Evolutionary conservation across 2,113 vertebrate species (phyloP).

Genomic region (Hippocampus abdominalis): DNA sequence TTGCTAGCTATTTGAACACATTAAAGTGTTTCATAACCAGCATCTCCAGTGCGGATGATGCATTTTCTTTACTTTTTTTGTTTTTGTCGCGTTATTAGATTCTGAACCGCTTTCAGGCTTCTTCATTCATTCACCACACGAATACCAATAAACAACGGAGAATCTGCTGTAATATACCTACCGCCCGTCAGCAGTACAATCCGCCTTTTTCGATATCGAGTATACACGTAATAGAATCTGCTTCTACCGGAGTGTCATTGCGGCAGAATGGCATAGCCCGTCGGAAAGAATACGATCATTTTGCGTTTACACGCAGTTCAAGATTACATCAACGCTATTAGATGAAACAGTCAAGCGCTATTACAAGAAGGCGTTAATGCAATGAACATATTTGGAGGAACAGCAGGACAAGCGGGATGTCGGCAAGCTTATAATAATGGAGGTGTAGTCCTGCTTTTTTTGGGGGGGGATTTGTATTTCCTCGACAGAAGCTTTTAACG

Average conservation of each 20-base stretch:
- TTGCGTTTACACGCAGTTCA: conserved; percentile 12
- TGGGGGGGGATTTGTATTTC: neutral
- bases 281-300: conserved; percentile 21
- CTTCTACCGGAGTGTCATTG: neutral
- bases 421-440: neutral
- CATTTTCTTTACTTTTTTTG: too few species aligned
- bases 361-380: neutral
- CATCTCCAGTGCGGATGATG: too few species aligned
- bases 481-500: neutral
- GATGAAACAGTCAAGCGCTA: neutral
- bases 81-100: too few species aligned
- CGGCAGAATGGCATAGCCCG: neutral
- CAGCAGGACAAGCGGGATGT: neutral
- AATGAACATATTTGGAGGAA: neutral
- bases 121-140: too few species aligned
- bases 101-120: too few species aligned
- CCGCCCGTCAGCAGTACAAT: too few species aligned
- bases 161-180: too few species aligned
- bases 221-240: neutral
- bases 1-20: too few species aligned
- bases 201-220: too few species aligned
- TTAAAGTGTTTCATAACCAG: too few species aligned
- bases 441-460: neutral
- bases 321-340: conserved; percentile 7
- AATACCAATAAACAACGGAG: too few species aligned